Evolutionary conservation across 1,140 invertebrate species (phyloP).

Genomic region (Chrysoperla carnea): DNA sequence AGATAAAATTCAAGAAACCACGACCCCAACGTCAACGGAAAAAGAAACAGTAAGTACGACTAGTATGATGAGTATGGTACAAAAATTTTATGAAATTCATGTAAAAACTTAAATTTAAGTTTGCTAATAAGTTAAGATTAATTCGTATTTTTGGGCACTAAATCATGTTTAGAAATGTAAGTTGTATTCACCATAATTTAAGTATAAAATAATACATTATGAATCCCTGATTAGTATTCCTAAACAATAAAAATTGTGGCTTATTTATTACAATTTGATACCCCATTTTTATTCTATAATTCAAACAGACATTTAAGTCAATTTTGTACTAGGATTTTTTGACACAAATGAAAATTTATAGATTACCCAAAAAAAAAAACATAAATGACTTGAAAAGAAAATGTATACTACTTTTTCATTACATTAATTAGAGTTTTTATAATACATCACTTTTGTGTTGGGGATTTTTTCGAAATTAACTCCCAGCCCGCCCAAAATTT

Average conservation of each 20-base stretch:
- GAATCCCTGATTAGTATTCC: neutral
- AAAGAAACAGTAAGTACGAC: slow-evolving; percentile 42
- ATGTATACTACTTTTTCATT: no score
- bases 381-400: no score
- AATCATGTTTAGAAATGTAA: neutral
- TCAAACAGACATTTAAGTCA: no score
- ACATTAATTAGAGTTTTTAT: no score
- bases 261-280: neutral
- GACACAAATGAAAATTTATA: no score
- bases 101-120: slow-evolving; percentile 31
- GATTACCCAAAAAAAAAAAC: no score
- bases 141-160: no score
- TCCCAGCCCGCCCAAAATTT: no score
- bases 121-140: neutral
- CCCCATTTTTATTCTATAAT: neutral
- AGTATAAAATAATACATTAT: neutral
- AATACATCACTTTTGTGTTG: no score
- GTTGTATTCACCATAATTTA: neutral
- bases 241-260: neutral
- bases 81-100: slow-evolving; percentile 41
- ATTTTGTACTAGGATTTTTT: no score
- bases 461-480: no score
- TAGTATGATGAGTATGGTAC: slow-evolving; percentile 26
- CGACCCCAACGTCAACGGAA: slow-evolving; percentile 32
- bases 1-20: slow-evolving; percentile 38